These are phyloP conservation scores for Phasia obesa DNA, from an alignment of 2,888 invertebrate species.

Conservation along the genomic window DNA sequence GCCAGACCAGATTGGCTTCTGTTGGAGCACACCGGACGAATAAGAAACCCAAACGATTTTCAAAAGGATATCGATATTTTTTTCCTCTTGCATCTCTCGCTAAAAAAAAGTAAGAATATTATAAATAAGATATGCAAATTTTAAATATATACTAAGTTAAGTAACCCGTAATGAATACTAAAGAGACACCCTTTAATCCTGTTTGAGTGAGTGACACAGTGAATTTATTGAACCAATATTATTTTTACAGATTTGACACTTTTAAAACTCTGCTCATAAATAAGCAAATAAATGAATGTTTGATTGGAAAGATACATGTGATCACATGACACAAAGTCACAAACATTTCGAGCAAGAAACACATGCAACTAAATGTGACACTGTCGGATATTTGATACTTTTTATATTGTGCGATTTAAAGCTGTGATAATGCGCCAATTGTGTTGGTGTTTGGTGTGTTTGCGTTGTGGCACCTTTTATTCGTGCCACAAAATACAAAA, in stretches of 20 bases:
- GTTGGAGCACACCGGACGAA: too few species aligned
- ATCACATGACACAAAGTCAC: constrained; percentile 19
- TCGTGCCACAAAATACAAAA: constrained; percentile 20
- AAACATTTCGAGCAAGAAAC: constrained; percentile 9
- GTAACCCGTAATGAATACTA: too few species aligned
- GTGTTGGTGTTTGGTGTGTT: constrained; percentile 36
- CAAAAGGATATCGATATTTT: too few species aligned
- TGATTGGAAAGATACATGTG: constrained; percentile 50
- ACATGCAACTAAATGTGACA: constrained; percentile 54
- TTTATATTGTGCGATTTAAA: constrained; percentile 29
- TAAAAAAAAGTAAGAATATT: too few species aligned
- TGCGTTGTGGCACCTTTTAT: constrained; percentile 52
- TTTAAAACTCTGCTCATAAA: neutral
- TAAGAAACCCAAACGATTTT: too few species aligned
- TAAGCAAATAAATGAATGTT: constrained; percentile 24
- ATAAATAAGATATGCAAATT: too few species aligned
- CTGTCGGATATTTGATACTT: constrained; percentile 59
- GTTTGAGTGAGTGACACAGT: too few species aligned
- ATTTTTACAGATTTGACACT: constrained; percentile 8
- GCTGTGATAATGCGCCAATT: constrained; percentile 48
- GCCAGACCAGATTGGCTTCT: too few species aligned
- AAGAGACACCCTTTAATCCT: too few species aligned
- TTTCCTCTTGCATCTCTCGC: too few species aligned
- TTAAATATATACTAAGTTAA: too few species aligned
- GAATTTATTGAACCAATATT: neutral